Base-by-base conservation (phyloP, 2,797 vertebrate species). In the Cygnus olor region DNA sequence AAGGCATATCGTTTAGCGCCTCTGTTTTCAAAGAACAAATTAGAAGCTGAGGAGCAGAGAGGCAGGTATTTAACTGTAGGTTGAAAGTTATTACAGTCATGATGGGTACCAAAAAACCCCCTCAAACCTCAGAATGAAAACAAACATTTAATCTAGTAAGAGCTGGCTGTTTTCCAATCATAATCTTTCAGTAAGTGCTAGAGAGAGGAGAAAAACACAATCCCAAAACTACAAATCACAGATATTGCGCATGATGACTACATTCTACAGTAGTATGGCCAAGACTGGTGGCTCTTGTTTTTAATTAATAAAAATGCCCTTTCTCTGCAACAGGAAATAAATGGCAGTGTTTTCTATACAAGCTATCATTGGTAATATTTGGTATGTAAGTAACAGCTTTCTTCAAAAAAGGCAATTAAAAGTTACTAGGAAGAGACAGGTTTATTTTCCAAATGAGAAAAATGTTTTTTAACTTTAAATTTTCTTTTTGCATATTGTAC, bases 101-200 rank as follows among this genome's bases (percentile, higher is more conserved):
- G 28, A 90, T 74, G 36, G 82, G 4, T 94, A 57, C 8, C 6
- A 69, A 36, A 38, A 60, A 22, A 19, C 11, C 2, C 5, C 45
- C 36, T 24, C 17, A 57, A 73, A 60, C n/a, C 2, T 0, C 69
- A 90, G 80, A 70, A 88, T 56, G 40, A 88, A 94, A 90, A 12
- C 64, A 89, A 84, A 80, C 53, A 64, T 34, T 95, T 53, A 93
- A 83, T 77, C 68, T 76, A 94, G 73, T 89, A 96, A 78, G 92
- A 72, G 54, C 82, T 96, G 68, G 57, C 93, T 93, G 74, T 89
- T 97, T 97, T 96, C 82, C 63, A 88, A 49, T 28, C 49, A 79
- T 47, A 91, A 90, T 66, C n/a, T 96, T 88, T 95, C 89, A 84
- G 84, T 78, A 82, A 69, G 45, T 93, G 28, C 45, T 92, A 93